Base-by-base conservation (phyloP, 2,888 invertebrate genomes). In the Dicycla oo region DNA sequence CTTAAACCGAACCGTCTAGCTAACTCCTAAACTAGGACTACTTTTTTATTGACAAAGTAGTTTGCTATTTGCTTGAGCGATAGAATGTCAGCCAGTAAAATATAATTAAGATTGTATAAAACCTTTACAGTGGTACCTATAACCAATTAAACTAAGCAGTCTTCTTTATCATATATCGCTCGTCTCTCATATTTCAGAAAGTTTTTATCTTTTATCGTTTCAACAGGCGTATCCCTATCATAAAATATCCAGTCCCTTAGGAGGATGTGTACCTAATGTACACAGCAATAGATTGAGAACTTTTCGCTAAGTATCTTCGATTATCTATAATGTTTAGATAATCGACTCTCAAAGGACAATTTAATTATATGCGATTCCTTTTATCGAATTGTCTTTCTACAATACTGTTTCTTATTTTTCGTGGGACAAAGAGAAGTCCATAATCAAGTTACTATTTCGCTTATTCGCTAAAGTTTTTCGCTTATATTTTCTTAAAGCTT, bases 121-220 rank as follows among this genome's bases (percentile, higher is more conserved):
- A n/a, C n/a, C n/a, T n/a, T n/a, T n/a, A n/a, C n/a, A n/a, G n/a
- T n/a, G n/a, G 20, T 47, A 49, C n/a, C 56, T 47, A 26, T 11
- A 64, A 54, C 13, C 23, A 11, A 62, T 56, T 61, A 61, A 51
- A n/a, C n/a, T 49, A 54, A 49, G n/a, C 11, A 51, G 15, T 6
- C 15, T 66, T 66, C 43, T 49, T 57, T 4, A 18, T n/a, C 43
- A 13, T 53, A 63, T n/a, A 68, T 74, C 30, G 20, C 43, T 71
- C 8, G n/a, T 49, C 2, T 34, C 23, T 45, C 6, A 53, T 65
- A 63, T 43, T 62, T 57, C 10, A n/a, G 15, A 13, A 11, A 2
- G 30, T 18, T 20, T 51, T 57, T 30, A 40, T 45, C 15, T 63
- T 15, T 34, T 43, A 51, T 57, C 63, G 34, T 63, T 73, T 51